Evolutionary conservation across 2,888 invertebrate species (phyloP), one percentile per base, ranked within the genome.

Genomic region (Hetaerina titia): DNA sequence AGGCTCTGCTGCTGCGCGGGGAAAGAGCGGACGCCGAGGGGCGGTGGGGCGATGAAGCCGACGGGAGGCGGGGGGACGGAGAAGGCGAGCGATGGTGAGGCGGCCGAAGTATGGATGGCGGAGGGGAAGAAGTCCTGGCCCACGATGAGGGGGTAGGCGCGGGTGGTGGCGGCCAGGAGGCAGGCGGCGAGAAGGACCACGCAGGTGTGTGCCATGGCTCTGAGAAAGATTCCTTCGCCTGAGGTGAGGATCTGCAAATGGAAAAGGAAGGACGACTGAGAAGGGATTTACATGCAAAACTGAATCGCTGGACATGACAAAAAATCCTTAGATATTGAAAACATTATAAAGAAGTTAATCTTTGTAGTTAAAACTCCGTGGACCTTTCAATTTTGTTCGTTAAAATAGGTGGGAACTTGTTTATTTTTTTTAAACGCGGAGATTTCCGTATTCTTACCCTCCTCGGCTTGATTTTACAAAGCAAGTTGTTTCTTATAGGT

Each of bases 1-100:
- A 97, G 96, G 0, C 45, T 7, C 87, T 88, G 60, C 57, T 94
- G 94, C 87, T 31, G 89, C 45, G 87, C 19, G 95, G 94, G 95
- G 95, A 95, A 95, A 95, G 95, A 95, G 95, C 95, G 95, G 95
- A 92, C 13, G 95, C 95, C 57, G 58, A 94, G 60, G 95, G 89
- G 45, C 90, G 95, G 89, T 94, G 63, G 64, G 57, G 89, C 88
- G 90, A 95, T 45, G 74, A 87, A 94, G 22, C 64, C 90, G 60
- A 88, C 19, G 87, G 81, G 81, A 90, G 88, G 94, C 45, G 89
- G 94, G 69, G 90, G 92, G 95, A 19, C 95, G 92, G 13, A 63
- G 31, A 81, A 81, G 13, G 81, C 31, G 25, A 81, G 81, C 89
- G 63, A 94, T 90, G 81, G 90, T 74, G 31, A 69, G 69, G 94